Evolutionary conservation across 2,888 invertebrate genomes (phyloP), one percentile per base, ranked within the genome.

Genomic region (Polyploca ridens): DNA sequence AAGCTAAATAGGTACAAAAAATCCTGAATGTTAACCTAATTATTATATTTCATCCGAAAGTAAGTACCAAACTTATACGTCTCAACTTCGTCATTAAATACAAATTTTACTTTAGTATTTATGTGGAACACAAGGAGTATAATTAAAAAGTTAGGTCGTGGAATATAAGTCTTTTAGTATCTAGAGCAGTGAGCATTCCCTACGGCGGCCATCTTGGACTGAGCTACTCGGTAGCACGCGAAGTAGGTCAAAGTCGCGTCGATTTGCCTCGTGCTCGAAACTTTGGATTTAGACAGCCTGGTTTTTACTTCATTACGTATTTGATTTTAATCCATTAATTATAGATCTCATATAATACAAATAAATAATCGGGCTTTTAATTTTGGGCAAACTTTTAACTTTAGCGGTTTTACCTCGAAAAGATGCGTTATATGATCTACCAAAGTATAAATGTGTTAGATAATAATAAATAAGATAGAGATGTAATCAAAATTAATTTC

Each of bases 181-280:
- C 72, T 72, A 74, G 72, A 65, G 68, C 69, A 74, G 77, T 74
- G 76, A 83, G 77, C 78, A 82, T 85, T 87, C 84, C 87, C 85
- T 84, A 81, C 73, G 74, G 79, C 87, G 84, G 89, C 85, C 87
- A 87, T 87, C 83, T 87, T 88, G 84, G 79, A 78, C 76, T 66
- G 81, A 80, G 77, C 79, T 78, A 81, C 75, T 80, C 81, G 79
- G 78, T 41, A 41, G 41, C 74, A 74, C 73, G 75, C 76, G 70
- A 90, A 88, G 81, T 91, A 81, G 90, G 90, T 90, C 90, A 91
- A 91, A 90, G 90, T 90, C 90, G 82, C 82, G 78, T 78, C 81
- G 81, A 73, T 77, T 76, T 73, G 78, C 79, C 79, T 79, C 79
- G 79, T 79, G 83, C 79, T 78, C 79, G 77, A 83, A 87, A 85